These are phyloP conservation scores for Euthynnus affinis DNA, from an alignment of 2,797 vertebrate genomes.

Conservation along the genomic window DNA sequence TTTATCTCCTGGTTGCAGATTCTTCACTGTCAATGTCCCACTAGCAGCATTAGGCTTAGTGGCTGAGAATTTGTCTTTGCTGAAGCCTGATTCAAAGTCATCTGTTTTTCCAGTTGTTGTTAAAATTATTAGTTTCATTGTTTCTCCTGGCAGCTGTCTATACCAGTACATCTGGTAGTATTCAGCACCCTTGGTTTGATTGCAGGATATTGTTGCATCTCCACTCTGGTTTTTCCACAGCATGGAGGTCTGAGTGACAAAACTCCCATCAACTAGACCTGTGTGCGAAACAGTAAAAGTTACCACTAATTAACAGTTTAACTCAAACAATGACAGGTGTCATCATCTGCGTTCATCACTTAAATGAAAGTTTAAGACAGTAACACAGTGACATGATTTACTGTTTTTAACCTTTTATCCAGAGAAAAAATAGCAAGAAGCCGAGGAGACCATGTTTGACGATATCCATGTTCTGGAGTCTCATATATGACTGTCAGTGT, in stretches of 20 bases:
- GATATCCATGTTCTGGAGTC: background rate
- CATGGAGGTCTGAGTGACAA: constrained; percentile 37
- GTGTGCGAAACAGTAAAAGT: background rate
- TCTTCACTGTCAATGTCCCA: constrained; percentile 58
- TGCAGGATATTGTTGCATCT: constrained; percentile 56
- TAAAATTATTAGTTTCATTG: background rate
- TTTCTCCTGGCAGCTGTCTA: constrained; percentile 40
- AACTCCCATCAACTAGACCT: background rate
- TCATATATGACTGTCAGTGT: no score
- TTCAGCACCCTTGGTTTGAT: constrained; percentile 31
- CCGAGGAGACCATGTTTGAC: background rate
- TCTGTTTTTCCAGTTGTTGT: accelerated
- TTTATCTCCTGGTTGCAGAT: constrained; percentile 40
- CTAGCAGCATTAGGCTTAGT: constrained; percentile 20
- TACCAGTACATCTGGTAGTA: constrained; percentile 67
- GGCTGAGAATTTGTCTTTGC: constrained; percentile 21
- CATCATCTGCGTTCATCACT: no score
- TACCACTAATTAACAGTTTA: no score
- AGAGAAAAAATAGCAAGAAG: background rate
- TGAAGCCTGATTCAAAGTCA: background rate
- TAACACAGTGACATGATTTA: no score
- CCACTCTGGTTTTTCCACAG: constrained; percentile 5
- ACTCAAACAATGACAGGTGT: no score
- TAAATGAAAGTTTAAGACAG: no score
- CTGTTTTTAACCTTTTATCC: no score